phyloP scores from a whole-genome alignment of 2,888 invertebrate species.

The Eupithecia subumbrata region DNA sequence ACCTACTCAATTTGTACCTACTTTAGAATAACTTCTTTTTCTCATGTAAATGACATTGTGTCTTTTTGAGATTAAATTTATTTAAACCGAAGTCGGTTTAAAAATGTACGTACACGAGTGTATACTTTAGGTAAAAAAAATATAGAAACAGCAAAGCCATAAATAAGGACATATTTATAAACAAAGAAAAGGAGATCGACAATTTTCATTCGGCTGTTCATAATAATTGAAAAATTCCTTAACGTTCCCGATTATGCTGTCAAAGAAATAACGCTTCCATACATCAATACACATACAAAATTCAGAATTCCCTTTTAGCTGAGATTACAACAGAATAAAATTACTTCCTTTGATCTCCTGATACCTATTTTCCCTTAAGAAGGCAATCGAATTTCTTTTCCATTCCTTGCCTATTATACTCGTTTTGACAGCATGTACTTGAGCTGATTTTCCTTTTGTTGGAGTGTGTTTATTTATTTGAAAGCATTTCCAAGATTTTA shows the following conservation, averaged over 20 bases:
- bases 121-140: not conserved
- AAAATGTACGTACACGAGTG: not conserved
- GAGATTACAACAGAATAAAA: slow-evolving; percentile 47
- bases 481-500: slow-evolving; percentile 31
- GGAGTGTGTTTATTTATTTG: slow-evolving; percentile 36
- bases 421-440: slow-evolving; percentile 39
- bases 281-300: slow-evolving; percentile 43
- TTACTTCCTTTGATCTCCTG: slow-evolving; percentile 46
- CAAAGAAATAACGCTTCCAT: slow-evolving; percentile 32
- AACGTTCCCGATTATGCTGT: slow-evolving; percentile 10
- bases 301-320: slow-evolving; percentile 42
- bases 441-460: slow-evolving; percentile 41
- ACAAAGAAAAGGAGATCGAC: not conserved
- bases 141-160: not conserved
- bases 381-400: slow-evolving; percentile 48
- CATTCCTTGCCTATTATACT: slow-evolving; percentile 44
- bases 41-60: no score
- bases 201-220: not conserved
- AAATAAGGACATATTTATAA: not conserved
- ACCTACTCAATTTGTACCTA: no score
- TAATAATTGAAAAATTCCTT: slow-evolving; percentile 1
- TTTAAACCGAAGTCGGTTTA: no score
- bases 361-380: slow-evolving; percentile 46
- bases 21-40: no score
- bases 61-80: no score